A percentile compares a stretch with the other conserved stretches of the same genome.
Evolutionary conservation across 1,140 invertebrate genomes (phyloP).

Genomic region (Listronotus oregonensis): DNA sequence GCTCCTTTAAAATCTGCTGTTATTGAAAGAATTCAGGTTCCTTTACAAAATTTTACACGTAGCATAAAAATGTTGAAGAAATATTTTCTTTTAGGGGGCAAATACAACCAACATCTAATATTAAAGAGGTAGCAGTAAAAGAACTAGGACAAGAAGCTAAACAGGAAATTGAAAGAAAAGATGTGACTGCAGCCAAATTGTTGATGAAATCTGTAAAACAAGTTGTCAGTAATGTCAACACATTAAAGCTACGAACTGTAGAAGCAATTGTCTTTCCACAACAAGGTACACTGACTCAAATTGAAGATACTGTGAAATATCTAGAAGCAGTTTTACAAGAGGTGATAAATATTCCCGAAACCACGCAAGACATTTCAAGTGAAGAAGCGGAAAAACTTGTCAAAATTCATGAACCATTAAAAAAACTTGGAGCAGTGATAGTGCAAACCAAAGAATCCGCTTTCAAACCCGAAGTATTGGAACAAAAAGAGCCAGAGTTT

Average conservation of each 20-base stretch:
- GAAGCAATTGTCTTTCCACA: conserved; percentile 13
- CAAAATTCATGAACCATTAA: conserved; percentile 11
- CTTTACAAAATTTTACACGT: conserved; percentile 9
- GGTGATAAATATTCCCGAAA: conserved; percentile 2
- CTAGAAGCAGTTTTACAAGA: conserved; percentile 8
- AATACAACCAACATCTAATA: no score
- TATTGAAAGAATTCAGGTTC: neutral
- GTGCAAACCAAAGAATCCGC: conserved; percentile 12
- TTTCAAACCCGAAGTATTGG: conserved; percentile 17
- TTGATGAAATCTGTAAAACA: neutral
- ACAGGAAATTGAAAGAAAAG: neutral
- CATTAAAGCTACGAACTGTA: conserved; percentile 25
- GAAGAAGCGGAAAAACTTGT: conserved; percentile 6
- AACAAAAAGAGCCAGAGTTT: conserved; percentile 22
- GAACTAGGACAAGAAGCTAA: neutral
- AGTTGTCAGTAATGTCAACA: neutral
- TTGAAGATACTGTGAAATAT: conserved; percentile 15
- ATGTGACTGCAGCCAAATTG: neutral
- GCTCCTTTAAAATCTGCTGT: neutral
- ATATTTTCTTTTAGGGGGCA: neutral
- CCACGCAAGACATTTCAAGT: conserved; percentile 3
- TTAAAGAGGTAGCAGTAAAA: neutral
- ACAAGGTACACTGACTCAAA: conserved; percentile 5
- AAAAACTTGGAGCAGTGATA: conserved; percentile 7
- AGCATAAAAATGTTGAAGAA: conserved; percentile 11